Evolutionary conservation across 1,140 invertebrate genomes (phyloP).

Genomic region (Periplaneta americana): DNA sequence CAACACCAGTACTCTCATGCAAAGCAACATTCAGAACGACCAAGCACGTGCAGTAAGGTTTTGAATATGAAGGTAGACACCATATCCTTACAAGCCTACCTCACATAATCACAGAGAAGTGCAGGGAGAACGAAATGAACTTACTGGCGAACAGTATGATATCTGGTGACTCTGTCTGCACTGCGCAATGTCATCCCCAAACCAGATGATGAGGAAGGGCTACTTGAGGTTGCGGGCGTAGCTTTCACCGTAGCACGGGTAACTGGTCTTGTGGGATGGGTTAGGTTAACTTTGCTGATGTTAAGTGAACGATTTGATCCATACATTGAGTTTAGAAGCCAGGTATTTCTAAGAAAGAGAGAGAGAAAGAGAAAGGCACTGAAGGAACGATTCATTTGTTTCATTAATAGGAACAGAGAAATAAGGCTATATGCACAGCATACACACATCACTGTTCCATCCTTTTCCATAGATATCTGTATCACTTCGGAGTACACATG

Average conservation of each 20-base stretch:
- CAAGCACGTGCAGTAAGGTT: not conserved
- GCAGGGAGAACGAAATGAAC: conserved; percentile 22
- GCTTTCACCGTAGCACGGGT: conserved; percentile 22
- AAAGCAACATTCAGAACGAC: not conserved
- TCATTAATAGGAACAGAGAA: not conserved
- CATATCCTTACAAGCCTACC: not conserved
- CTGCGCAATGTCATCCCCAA: conserved; percentile 40
- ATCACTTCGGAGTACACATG: too few relatives aligned
- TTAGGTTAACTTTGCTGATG: conserved; percentile 12
- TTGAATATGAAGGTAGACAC: not conserved
- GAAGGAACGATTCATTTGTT: not conserved
- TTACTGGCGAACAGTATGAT: conserved; percentile 42
- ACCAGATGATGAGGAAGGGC: conserved; percentile 31
- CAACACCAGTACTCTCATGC: conserved; percentile 26
- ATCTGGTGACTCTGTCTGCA: conserved; percentile 38
- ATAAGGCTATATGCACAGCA: too few relatives aligned
- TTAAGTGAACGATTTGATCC: conserved; percentile 13
- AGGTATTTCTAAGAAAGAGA: conserved; percentile 17
- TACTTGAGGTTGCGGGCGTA: conserved; percentile 31
- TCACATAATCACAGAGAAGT: not conserved
- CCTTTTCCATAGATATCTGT: too few relatives aligned
- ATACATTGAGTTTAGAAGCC: conserved; percentile 17
- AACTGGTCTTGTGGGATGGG: conserved; percentile 12
- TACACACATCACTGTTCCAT: too few relatives aligned
- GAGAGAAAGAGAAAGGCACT: not conserved